Base-by-base conservation (phyloP, 2,888 invertebrate species). In the Sipha maydis region DNA sequence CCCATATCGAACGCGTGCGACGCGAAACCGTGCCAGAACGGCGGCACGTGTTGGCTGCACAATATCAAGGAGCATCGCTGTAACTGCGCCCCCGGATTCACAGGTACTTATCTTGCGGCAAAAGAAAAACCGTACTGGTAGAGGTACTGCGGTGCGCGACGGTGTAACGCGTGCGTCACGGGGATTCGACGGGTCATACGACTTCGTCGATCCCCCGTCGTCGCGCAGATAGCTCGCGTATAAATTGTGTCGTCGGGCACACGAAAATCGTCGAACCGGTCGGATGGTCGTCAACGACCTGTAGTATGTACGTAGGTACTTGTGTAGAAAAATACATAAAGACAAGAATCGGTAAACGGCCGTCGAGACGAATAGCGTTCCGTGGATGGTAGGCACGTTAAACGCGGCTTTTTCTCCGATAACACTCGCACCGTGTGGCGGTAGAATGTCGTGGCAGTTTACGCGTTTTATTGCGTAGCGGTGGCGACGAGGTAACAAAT, bases 1-100 rank as follows among this genome's bases (percentile, higher is more conserved):
- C 94, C 95, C 85, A 95, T 97, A 90, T 95, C 96, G 61, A 96
- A 97, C 92, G 96, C 96, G 82, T 99, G 99, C 92, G 97, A 97
- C 92, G 95, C 95, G 41, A 94, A 95, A 89, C 98, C 98, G 0
- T 99, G 99, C 92, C 93, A 94, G 91, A 97, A 98, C 92, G 97
- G 97, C 80, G 98, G 98, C 76, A 96, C 96, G 78, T 99, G 99
- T 92, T 94, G 95, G 90, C 93, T 98, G 90, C 95, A 95, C 90
- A 95, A 96, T 76, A 93, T 99, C 85, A 93, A 95, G 90, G 95
- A 95, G 89, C 98, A 96, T 93, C 95, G 95, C 91, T 99, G 99
- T 92, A 94, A 95, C 90, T 99, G 98, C 92, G 95, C 96, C 34
- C 94, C 95, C 25, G 98, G 98, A 86, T 98, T 95, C 92, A 96